These are phyloP conservation scores for Hyperoodon ampullatus DNA, from an alignment of 2,113 vertebrate species.

Conservation along the genomic window DNA sequence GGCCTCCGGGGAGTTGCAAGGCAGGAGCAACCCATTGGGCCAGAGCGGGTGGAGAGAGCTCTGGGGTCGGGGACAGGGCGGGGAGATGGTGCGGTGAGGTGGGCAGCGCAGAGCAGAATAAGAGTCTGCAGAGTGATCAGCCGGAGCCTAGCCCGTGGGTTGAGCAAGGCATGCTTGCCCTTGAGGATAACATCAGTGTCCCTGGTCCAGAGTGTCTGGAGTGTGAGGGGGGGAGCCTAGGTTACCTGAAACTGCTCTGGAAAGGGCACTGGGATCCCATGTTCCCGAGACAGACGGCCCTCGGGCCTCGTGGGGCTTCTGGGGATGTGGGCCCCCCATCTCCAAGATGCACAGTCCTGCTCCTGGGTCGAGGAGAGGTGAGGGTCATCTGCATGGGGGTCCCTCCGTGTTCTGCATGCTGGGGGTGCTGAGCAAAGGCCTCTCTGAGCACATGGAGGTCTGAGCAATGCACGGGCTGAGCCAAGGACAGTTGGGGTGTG, in stretches of 20 bases:
- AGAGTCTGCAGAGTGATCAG: neutral
- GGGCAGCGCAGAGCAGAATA: neutral
- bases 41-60: neutral
- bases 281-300: neutral
- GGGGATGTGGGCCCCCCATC: no score
- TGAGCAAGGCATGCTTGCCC: no score
- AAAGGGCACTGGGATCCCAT: neutral
- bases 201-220: neutral
- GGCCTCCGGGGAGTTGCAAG: neutral
- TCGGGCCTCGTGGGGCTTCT: neutral
- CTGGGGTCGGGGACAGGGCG: rapidly evolving
- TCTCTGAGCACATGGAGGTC: neutral
- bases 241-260: neutral
- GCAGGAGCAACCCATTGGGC: neutral
- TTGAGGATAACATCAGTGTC: neutral
- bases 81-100: neutral
- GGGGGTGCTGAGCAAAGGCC: neutral
- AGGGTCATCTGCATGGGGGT: neutral
- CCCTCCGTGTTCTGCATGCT: no score
- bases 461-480: neutral
- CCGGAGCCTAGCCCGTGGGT: neutral
- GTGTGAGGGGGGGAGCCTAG: neutral
- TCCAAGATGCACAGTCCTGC: neutral
- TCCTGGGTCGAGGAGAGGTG: rapidly evolving
- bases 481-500: neutral